Conservation (phyloP, 2,113 vertebrate species). For the Anarhynchus alexandrinus region DNA sequence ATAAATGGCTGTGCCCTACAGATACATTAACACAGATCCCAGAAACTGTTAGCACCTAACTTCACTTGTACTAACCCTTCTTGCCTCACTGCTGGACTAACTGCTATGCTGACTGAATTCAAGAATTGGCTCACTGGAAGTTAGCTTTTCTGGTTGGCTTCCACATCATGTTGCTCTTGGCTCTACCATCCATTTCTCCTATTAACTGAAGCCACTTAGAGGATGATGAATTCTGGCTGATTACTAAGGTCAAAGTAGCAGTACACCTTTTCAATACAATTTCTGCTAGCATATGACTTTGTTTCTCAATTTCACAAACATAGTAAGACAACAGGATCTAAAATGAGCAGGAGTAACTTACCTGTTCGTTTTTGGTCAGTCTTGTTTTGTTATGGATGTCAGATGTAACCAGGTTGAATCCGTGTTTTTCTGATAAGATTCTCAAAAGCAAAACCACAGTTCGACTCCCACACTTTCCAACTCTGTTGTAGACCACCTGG, state of each 20-base stretch:
- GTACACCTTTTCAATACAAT: background rate
- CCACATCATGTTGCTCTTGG: background rate
- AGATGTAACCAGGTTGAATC: conserved; percentile 93
- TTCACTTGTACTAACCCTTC: background rate
- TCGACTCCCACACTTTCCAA: conserved; percentile 97
- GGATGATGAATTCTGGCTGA: background rate
- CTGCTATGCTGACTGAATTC: background rate
- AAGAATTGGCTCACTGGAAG: background rate
- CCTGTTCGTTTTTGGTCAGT: conserved; percentile 95
- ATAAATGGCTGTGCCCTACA: background rate
- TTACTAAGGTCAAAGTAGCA: background rate
- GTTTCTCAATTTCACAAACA: background rate
- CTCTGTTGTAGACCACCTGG: conserved; percentile 98
- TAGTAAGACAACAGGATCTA: background rate
- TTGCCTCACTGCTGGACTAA: background rate
- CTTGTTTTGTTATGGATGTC: conserved; percentile 99
- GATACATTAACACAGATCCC: background rate
- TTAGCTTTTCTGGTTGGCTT: background rate
- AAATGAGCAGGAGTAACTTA: conserved; percentile 41
- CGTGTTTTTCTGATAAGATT: conserved; percentile 91
- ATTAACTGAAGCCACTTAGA: background rate
- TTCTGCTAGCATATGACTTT: background rate
- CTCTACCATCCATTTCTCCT: background rate
- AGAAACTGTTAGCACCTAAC: background rate
- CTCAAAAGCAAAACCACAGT: conserved; percentile 94